Conservation (phyloP, 1,140 invertebrate genomes). For the Halictus rubicundus region DNA sequence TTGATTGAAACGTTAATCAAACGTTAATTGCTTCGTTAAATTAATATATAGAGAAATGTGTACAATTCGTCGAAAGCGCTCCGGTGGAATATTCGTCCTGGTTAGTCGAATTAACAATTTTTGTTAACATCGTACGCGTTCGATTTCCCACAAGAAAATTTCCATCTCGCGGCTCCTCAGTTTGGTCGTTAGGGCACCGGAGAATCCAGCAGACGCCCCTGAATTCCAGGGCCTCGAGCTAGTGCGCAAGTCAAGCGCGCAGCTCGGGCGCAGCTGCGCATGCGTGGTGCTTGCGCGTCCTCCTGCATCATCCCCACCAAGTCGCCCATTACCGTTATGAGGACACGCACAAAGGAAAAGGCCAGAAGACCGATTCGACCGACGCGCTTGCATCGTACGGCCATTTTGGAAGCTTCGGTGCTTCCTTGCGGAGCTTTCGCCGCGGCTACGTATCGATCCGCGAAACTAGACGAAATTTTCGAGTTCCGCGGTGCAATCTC, state of each 20-base stretch:
- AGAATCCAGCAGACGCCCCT: constrained; percentile 61
- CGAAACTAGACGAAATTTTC: background rate
- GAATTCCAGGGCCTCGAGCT: constrained; percentile 53
- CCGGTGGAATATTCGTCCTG: too few relatives aligned
- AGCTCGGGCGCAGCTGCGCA: constrained; percentile 67
- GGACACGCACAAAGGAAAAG: constrained; percentile 79
- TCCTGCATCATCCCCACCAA: constrained; percentile 74
- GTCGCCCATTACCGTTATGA: constrained; percentile 71
- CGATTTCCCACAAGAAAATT: background rate
- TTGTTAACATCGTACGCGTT: too few relatives aligned
- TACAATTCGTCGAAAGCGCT: too few relatives aligned
- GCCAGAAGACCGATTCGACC: constrained; percentile 67
- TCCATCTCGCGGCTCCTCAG: background rate
- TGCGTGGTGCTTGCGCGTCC: constrained; percentile 75
- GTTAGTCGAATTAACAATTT: too few relatives aligned
- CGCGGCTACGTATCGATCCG: constrained; percentile 25
- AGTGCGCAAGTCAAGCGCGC: constrained; percentile 64
- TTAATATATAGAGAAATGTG: background rate
- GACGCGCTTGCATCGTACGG: constrained; percentile 79
- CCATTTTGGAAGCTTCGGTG: constrained; percentile 81
- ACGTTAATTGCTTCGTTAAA: background rate
- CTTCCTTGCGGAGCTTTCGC: constrained; percentile 75
- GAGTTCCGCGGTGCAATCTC: constrained; percentile 20
- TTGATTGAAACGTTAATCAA: background rate
- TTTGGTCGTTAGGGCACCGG: constrained; percentile 27